These are phyloP conservation scores for Chrysomela aeneicollis DNA, from an alignment of 2,888 invertebrate genomes.

Conservation along the genomic window DNA sequence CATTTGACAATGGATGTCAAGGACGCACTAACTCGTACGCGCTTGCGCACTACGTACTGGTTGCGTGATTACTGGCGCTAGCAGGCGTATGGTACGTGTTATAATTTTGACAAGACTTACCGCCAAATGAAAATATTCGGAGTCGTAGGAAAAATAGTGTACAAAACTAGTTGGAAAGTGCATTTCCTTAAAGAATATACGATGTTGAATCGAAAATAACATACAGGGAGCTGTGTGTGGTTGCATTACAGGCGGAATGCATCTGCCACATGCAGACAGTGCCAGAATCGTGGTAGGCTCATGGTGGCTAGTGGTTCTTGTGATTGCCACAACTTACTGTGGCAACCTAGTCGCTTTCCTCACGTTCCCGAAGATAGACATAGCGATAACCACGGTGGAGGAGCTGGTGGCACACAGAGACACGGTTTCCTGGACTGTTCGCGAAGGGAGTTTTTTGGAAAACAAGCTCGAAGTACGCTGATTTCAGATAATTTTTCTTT, in stretches of 20 bases:
- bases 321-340: constrained; percentile 90
- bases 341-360: constrained; percentile 92
- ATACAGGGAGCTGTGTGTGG: not conserved
- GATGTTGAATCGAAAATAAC: too few relatives aligned
- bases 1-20: too few relatives aligned
- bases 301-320: constrained; percentile 92
- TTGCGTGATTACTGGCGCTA: too few relatives aligned
- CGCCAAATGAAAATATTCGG: too few relatives aligned
- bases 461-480: constrained; percentile 65
- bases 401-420: constrained; percentile 69
- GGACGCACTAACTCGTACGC: too few relatives aligned
- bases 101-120: too few relatives aligned
- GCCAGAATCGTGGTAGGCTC: constrained; percentile 85
- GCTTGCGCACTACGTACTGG: too few relatives aligned
- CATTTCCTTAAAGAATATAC: too few relatives aligned
- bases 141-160: too few relatives aligned
- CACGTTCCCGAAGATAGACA: constrained; percentile 86
- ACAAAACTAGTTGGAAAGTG: too few relatives aligned
- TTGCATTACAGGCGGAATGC: constrained; percentile 76
- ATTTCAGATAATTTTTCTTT: too few relatives aligned
- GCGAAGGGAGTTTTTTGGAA: constrained; percentile 78
- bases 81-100: too few relatives aligned
- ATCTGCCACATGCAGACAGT: constrained; percentile 84
- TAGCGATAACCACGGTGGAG: constrained; percentile 72
- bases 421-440: constrained; percentile 78